Evolutionary conservation across 2,797 vertebrate genomes (phyloP), one percentile per base, ranked within the genome.

Genomic region (Semaprochilodus insignis): DNA sequence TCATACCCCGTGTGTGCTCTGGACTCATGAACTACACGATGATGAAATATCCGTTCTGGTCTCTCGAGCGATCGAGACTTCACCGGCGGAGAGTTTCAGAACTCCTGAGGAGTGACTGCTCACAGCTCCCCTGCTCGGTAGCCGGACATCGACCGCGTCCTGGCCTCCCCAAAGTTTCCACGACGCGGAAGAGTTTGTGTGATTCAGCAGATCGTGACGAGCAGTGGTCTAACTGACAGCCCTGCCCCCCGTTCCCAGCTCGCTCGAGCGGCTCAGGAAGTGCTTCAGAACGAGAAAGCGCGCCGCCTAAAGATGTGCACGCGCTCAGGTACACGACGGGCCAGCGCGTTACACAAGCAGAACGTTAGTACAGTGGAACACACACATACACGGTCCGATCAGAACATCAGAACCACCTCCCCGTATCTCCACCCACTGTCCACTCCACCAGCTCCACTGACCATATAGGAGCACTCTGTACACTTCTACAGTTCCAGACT

Each of bases 131-230:
- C 10, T 13, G 23, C 11, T 21, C 3, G 6, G 65, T 0, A 11
- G 31, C 8, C 31, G 4, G 23, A 31, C 15, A 21, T 7, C 11
- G 19, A 6, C 21, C 11, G 72, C 7, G 54, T 16, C 48, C 54
- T 5, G 13, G 15, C 16, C 19, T 67, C 55, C 57, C 34, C 63
- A 66, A 82, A 85, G 73, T 87, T 86, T 81, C 67, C 21, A 72
- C 74, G 36, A 81, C 55, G 73, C 75, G 85, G 80, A 86, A 88
- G 73, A 83, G 83, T 85, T 86, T 83, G 81, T 85, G 81, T 83
- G 87, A 88, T 88, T 87, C 86, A 88, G 85, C 85, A 82, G 82
- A 85, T 21, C 57, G 81, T 55, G 65, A 51, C 70, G 73, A 77
- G 74, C 34, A 66, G 60, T 60, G 62, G 59, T 55, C 52, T 62